A percentile compares a stretch with the other conserved stretches of the same genome.
Conservation (phyloP, 2,113 vertebrate species). For the Anguilla rostrata region DNA sequence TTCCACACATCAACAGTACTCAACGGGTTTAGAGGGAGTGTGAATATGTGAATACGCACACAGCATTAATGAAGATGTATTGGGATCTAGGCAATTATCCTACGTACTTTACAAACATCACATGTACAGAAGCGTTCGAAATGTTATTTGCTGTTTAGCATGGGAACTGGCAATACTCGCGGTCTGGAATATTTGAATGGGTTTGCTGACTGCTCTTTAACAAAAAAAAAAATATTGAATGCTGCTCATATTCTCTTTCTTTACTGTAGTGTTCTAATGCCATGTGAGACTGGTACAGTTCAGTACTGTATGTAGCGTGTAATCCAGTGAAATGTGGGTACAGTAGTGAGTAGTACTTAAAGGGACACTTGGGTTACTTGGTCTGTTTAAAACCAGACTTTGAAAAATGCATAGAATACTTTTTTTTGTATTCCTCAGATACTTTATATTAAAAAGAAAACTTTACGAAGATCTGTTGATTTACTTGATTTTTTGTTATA, state of each 20-base stretch:
- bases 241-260: slow-evolving; percentile 66
- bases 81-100: slow-evolving; percentile 18
- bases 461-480: slow-evolving; percentile 69
- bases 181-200: slow-evolving; percentile 58
- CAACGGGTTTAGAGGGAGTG: slow-evolving; percentile 30
- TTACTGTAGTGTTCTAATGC: slow-evolving; percentile 62
- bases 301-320: slow-evolving; percentile 65
- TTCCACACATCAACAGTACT: slow-evolving; percentile 51
- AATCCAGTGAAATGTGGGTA: slow-evolving; percentile 59
- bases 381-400: slow-evolving; percentile 60
- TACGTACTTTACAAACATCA: slow-evolving; percentile 25
- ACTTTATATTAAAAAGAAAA: slow-evolving; percentile 70
- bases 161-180: slow-evolving; percentile 58
- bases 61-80: slow-evolving; percentile 45
- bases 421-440: slow-evolving; percentile 75
- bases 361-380: slow-evolving; percentile 59
- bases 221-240: slow-evolving; percentile 40
- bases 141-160: slow-evolving; percentile 50
- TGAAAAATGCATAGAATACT: slow-evolving; percentile 68
- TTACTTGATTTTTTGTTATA: slow-evolving; percentile 67
- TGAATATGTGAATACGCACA: slow-evolving; percentile 54
- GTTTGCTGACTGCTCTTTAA: slow-evolving; percentile 55
- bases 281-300: slow-evolving; percentile 58
- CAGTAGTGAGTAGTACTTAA: slow-evolving; percentile 63
- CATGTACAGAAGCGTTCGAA: slow-evolving; percentile 41